A percentile compares a stretch with the other conserved stretches of the same genome.
Conservation (phyloP, 2,113 vertebrate genomes). For the Vulpes lagopus region DNA sequence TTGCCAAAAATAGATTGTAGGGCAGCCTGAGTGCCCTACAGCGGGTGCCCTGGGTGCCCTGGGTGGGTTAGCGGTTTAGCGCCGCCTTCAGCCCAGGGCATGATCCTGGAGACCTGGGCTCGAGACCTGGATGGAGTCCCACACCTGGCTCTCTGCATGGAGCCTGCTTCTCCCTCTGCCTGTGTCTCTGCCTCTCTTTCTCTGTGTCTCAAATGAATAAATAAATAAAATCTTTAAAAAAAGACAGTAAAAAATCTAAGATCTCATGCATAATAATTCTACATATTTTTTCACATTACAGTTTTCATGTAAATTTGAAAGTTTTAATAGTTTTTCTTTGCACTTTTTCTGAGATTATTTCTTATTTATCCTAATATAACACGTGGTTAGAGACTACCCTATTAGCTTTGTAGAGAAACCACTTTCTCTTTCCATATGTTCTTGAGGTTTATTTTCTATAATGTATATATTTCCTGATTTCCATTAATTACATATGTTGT, state of each 20-base stretch:
- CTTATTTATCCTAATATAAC: background rate
- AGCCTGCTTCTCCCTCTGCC: no score
- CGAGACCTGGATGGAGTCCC: no score
- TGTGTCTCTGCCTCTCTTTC: no score
- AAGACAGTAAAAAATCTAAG: background rate
- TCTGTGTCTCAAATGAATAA: no score
- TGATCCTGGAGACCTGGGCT: no score
- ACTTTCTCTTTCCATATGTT: background rate
- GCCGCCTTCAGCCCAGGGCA: no score
- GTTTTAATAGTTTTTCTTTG: slow-evolving; percentile 32
- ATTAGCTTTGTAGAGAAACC: background rate
- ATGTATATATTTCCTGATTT: background rate
- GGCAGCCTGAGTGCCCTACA: no score
- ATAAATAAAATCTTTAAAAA: background rate
- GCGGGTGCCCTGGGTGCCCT: no score
- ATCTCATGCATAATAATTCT: background rate
- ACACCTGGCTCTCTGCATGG: no score
- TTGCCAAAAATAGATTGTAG: background rate
- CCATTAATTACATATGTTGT: background rate
- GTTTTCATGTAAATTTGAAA: slow-evolving; percentile 19
- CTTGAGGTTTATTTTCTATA: background rate
- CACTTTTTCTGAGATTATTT: background rate
- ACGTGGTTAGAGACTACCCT: background rate
- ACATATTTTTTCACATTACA: background rate
- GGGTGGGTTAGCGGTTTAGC: no score